Base-by-base conservation (phyloP, 2,888 invertebrate genomes). In the Monoplex corrugatus region DNA sequence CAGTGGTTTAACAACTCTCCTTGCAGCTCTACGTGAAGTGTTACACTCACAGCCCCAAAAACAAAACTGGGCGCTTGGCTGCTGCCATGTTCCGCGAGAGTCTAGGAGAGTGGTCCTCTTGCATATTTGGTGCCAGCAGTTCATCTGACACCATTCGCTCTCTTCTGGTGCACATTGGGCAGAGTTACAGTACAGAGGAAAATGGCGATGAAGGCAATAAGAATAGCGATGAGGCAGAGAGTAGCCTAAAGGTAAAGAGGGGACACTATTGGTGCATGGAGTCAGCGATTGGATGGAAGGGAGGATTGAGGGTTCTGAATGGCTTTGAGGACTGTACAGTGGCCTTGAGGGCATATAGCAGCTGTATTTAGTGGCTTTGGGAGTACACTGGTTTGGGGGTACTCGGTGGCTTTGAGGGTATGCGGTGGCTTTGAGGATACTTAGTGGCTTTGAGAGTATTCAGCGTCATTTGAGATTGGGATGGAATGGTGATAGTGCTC, bases 101-200 rank as follows among this genome's bases (percentile, higher is more conserved):
- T 40, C 89, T 93, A 43, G 91, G 91, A 19, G 88, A 91, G 82
- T 92, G 93, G 83, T 90, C 89, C 84, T 87, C 84, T 28, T 82
- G 89, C 3, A 85, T 86, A 43, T 63, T n/a, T 2, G 82, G 88
- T 19, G n/a, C 57, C 2, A 19, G 32, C 57, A 32, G 38, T 43
- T 57, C 82, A n/a, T 44, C 88, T 13, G 83, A 88, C 32, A 88
- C 88, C 68, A 68, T 88, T 43, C 82, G 80, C 80, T 80, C 68
- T 5, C 28, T 88, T 2, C 82, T 88, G n/a, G 43, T 68, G 1
- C 40, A 32, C 35, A 13, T 88, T 6, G 35, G 32, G 23, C 43
- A 44, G n/a, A 83, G 45, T 43, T 32, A 32, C n/a, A 43, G 38
- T n/a, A 23, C 35, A 1, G 63, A 57, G 63, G 44, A 44, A 13